phyloP scores from a whole-genome alignment of 2,797 vertebrate species.

The Momotus momota region DNA sequence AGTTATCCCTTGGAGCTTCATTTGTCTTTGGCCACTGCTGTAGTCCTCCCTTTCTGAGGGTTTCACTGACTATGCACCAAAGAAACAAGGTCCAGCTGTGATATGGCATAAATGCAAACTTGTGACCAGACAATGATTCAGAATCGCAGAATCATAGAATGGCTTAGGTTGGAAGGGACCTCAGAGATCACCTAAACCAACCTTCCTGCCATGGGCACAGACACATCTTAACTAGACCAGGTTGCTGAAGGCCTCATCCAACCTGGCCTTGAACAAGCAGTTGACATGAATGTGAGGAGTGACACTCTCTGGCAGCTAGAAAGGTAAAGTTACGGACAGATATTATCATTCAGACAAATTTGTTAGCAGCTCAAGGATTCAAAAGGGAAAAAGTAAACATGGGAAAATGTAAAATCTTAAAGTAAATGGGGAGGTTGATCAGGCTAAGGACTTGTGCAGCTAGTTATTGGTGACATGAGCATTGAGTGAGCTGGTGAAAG shows the following conservation, averaged over 20 bases:
- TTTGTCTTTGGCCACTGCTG: no score
- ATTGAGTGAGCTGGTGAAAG: background rate
- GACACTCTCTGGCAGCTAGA: background rate
- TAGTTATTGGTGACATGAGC: background rate
- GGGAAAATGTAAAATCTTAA: background rate
- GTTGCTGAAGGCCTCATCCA: no score
- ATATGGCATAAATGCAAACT: background rate
- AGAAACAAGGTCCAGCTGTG: background rate
- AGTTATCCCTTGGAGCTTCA: background rate
- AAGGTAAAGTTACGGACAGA: background rate
- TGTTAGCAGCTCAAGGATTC: background rate
- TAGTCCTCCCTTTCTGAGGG: background rate
- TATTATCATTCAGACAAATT: background rate
- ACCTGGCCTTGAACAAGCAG: no score
- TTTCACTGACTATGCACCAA: fast-evolving
- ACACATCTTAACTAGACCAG: no score
- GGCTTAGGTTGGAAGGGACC: no score
- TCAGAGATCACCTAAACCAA: no score
- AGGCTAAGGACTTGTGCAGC: background rate
- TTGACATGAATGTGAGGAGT: background rate
- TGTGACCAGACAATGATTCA: background rate
- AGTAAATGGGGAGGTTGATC: background rate
- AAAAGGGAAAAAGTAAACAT: background rate
- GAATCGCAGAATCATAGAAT: background rate
- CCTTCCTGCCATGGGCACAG: no score